Percentiles rank a stretch among this genome's conserved stretches.
These are phyloP conservation scores for Bubo blakistoni DNA, from an alignment of 2,113 vertebrate species.

Conservation along the genomic window DNA sequence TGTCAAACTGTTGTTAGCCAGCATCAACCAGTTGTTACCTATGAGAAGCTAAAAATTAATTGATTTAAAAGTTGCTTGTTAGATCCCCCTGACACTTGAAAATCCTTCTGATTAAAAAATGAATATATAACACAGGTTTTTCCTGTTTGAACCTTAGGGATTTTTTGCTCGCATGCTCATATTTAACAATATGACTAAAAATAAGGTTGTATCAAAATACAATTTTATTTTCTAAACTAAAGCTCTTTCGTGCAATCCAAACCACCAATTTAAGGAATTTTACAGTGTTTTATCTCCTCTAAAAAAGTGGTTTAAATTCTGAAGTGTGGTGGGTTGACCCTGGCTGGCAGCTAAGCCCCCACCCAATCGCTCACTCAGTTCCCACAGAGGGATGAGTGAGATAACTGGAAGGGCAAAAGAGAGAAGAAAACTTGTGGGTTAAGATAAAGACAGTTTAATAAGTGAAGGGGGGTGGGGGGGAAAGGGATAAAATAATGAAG, in stretches of 20 bases:
- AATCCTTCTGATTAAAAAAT: not conserved
- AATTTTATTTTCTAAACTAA: not conserved
- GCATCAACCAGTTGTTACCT: not conserved
- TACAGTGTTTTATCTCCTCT: not conserved
- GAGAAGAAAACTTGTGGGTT: not conserved
- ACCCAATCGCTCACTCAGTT: not conserved
- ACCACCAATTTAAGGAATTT: not conserved
- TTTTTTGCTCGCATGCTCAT: not conserved
- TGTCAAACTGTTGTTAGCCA: not conserved
- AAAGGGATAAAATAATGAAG: not conserved
- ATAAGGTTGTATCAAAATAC: not conserved
- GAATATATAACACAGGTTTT: not conserved
- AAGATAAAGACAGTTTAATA: not conserved
- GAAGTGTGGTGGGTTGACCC: not conserved
- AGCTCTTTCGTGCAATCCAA: not conserved
- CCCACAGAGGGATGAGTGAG: not conserved
- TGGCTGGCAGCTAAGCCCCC: not conserved
- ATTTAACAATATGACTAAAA: not conserved
- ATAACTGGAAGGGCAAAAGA: not conserved
- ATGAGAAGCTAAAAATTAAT: not conserved
- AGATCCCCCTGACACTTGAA: not conserved
- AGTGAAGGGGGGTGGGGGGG: fast-evolving
- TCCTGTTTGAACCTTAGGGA: not conserved
- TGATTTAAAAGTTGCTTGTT: not conserved
- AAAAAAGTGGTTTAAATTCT: not conserved